Evolutionary conservation across 1,140 invertebrate species (phyloP), one percentile per base, ranked within the genome.

Genomic region (Caenorhabditis briggsae): DNA sequence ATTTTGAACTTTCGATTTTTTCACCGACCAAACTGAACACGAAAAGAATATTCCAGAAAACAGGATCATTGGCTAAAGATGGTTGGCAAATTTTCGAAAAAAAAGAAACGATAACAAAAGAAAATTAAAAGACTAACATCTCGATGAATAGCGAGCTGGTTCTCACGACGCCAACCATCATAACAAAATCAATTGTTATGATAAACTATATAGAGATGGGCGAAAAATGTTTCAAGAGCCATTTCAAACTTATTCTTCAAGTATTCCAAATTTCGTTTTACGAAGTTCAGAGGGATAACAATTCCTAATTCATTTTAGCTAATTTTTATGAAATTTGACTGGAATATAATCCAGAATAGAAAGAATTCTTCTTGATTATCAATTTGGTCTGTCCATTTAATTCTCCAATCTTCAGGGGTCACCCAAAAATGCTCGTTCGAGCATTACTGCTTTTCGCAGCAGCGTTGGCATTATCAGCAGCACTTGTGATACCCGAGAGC

Each of bases 161-260:
- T 78, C 70, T 6, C 70, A 78, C 70, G 70, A 9, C 46, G 70
- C n/a, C n/a, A 20, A 11, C 70, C 20, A 78, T 33, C 70, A 78
- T 5, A 78, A 50, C 46, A 33, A 50, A 18, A 50, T 78, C 70
- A 43, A 78, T 78, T 78, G 70, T 78, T 43, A 78, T 78, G 70
- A 12, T 78, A 78, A 78, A 50, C 33, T 41, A 78, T 50, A 23
- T 48, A 33, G 33, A 33, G 33, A 33, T 33, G 33, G 33, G 3
- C 1, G 33, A 33, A 33, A 2, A 33, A 33, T 33, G 33, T 33
- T 33, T 33, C 33, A 33, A 33, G 33, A 78, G 20, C 11, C n/a
- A 5, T 46, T 20, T 18, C 43, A 16, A 65, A 65, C n/a, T 7
- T 9, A 43, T 18, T 25, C 12, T 23, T 65, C 33, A 18, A 9